A percentile compares a stretch with the other conserved stretches of the same genome.
Conservation (phyloP, 1,140 invertebrate species). For the Neotoxoptera formosana region DNA sequence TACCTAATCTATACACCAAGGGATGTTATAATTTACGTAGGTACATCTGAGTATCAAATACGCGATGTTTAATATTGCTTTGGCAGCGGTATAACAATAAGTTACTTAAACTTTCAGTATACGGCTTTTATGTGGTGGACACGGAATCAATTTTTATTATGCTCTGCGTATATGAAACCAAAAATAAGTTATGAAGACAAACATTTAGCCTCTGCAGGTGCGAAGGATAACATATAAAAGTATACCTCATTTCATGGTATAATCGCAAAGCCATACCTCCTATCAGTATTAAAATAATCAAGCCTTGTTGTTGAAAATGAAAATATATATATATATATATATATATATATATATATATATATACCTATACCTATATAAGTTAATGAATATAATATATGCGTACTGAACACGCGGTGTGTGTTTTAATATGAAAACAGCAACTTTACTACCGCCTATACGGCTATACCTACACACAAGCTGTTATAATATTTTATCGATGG, state of each 20-base stretch:
- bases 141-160: background rate
- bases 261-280: background rate
- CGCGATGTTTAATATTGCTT: too few relatives aligned
- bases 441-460: too few relatives aligned
- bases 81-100: too few relatives aligned
- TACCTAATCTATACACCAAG: too few relatives aligned
- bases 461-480: background rate
- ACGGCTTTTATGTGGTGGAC: too few relatives aligned
- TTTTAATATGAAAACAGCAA: background rate
- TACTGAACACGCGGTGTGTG: background rate
- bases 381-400: background rate
- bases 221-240: background rate
- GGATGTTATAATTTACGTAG: too few relatives aligned
- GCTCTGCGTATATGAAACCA: background rate
- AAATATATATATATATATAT: too few relatives aligned
- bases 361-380: too few relatives aligned
- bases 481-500: background rate
- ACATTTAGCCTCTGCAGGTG: background rate
- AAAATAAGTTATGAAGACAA: background rate
- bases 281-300: background rate
- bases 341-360: too few relatives aligned
- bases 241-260: background rate
- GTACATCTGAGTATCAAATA: too few relatives aligned
- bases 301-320: too few relatives aligned
- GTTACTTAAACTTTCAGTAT: too few relatives aligned